Base-by-base conservation (phyloP, 1,140 invertebrate species). In the Lucilia cuprina region DNA sequence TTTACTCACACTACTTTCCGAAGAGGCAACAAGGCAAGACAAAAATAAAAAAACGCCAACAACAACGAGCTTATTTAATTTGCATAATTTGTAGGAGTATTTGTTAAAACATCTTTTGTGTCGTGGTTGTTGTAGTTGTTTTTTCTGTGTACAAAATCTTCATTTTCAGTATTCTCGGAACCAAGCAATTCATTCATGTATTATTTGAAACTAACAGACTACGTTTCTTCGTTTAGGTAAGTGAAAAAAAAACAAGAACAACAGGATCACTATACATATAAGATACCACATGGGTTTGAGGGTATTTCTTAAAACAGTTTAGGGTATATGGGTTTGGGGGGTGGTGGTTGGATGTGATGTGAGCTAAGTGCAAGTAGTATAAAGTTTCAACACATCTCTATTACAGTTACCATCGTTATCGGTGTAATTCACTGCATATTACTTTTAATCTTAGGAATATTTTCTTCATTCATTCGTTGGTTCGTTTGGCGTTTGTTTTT, bases 1-100 rank as follows among this genome's bases (percentile, higher is more conserved):
- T 55, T 2, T 13, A 55, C 41, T 41, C 50, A 14, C 50, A 55
- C 50, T 55, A 55, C 50, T 55, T 55, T 55, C 1, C 7, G 50
- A 55, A 0, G 17, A 17, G 50, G 50, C 17, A 77, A 41, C 9
- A 78, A 78, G 25, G 25, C 25, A 30, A 30, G 25, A 30, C 25
- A 30, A 30, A 30, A 30, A 30, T 30, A 30, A 30, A 30, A 30
- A 30, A n/a, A n/a, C n/a, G n/a, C n/a, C n/a, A n/a, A 30, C 25
- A 30, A 47, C 41, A 80, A 80, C 41, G 34, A 49, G 77, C 77
- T 80, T 80, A 80, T 80, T 80, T 80, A 80, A 80, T 80, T 80
- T 80, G 77, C 77, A 80, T 80, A 80, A 80, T 80, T 80, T 80
- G 77, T 80, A 70, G 21, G n/a, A 70, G 65, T 70, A 80, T 80